Evolutionary conservation across 1,140 invertebrate species (phyloP).

Genomic region (Batillaria attramentaria): DNA sequence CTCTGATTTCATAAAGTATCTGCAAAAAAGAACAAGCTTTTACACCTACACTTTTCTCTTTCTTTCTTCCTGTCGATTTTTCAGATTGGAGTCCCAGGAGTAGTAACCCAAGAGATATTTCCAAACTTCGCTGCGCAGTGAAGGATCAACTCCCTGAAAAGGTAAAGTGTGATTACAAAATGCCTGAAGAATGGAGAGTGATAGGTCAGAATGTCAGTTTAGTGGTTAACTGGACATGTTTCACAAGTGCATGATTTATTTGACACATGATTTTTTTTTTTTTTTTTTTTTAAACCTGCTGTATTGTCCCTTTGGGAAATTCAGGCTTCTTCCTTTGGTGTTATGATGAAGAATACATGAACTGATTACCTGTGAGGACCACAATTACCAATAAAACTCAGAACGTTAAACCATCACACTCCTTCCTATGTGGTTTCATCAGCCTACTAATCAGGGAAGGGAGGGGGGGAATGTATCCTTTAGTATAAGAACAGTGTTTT

Average conservation of each 20-base stretch:
- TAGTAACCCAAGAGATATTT: constrained; percentile 94
- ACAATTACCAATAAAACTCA: no score
- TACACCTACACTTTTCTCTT: constrained; percentile 78
- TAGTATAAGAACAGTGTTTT: no score
- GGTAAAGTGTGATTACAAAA: constrained; percentile 37
- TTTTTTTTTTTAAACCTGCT: neutral
- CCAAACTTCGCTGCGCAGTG: constrained; percentile 90
- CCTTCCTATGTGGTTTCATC: no score
- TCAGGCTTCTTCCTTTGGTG: no score
- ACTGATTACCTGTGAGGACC: no score
- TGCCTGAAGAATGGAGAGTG: no score
- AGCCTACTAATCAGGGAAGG: no score
- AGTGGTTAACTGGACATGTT: neutral
- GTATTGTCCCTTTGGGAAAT: no score
- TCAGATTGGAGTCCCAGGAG: constrained; percentile 85
- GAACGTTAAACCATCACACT: no score
- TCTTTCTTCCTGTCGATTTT: constrained; percentile 79
- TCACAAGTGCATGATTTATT: neutral
- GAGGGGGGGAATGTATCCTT: no score
- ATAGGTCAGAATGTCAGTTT: no score
- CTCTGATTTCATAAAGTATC: neutral
- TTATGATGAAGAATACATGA: no score
- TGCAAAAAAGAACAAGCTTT: neutral
- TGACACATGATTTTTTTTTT: neutral
- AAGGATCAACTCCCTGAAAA: constrained; percentile 79